Evolutionary conservation across 2,113 vertebrate species (phyloP).

Genomic region (Rafetus swinhoei): DNA sequence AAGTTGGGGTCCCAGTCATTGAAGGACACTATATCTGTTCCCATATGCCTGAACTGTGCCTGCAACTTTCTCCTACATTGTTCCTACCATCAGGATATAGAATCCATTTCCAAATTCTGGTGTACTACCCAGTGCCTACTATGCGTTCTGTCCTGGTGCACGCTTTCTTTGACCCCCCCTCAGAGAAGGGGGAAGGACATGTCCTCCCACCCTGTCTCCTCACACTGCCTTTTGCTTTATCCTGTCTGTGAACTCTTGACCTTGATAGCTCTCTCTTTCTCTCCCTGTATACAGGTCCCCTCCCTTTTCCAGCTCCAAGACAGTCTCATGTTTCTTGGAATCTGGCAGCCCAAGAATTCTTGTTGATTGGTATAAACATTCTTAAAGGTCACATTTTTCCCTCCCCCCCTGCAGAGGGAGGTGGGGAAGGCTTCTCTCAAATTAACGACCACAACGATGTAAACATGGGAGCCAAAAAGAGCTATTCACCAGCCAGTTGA

Average conservation of each 20-base stretch:
- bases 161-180: background rate
- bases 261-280: constrained; percentile 45
- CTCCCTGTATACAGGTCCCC: constrained; percentile 4
- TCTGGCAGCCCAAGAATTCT: constrained; percentile 60
- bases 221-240: constrained; percentile 34
- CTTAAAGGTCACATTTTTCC: constrained; percentile 74
- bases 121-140: accelerated
- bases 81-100: accelerated
- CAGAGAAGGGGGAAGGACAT: constrained; percentile 24
- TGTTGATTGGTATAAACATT: constrained; percentile 77
- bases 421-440: constrained; percentile 64
- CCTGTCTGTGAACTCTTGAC: constrained; percentile 74
- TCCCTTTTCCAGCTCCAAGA: constrained; percentile 56
- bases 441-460: constrained; percentile 73
- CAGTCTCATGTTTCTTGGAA: constrained; percentile 72
- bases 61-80: background rate
- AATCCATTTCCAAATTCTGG: accelerated
- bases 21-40: background rate
- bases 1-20: background rate
- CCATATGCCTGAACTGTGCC: background rate
- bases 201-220: constrained; percentile 13
- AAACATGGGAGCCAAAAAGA: constrained; percentile 72
- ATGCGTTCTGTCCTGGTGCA: accelerated
- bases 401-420: constrained; percentile 43
- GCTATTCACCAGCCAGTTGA: constrained; percentile 44